Base-by-base conservation (phyloP, 2,888 invertebrate genomes). In the Macrophya annulata region DNA sequence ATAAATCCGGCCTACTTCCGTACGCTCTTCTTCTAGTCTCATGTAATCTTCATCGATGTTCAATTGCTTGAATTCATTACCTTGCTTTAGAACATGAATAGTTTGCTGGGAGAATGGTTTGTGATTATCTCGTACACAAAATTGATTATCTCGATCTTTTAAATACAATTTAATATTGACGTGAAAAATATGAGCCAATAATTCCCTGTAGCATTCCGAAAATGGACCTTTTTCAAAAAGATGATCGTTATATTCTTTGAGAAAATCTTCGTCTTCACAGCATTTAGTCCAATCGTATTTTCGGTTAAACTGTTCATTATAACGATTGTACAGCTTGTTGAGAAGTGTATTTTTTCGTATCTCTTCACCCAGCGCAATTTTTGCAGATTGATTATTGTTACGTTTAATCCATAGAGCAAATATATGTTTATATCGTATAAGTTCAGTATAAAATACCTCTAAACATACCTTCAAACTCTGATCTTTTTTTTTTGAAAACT, bases 151-250 rank as follows among this genome's bases (percentile, higher is more conserved):
- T 85, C 84, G 40, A 72, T 84, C 74, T 76, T 72, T 55, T 51
- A 85, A n/a, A 81, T 86, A 88, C 76, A 88, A 59, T 83, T 85
- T 82, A 45, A 88, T 85, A 74, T 86, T 86, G 3, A 86, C 79
- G 62, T 85, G 85, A 68, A 86, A 88, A 74, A 86, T 79, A 55
- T 85, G 77, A 8, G 87, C 87, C n/a, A 88, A 83, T n/a, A 88
- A 83, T 86, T 86, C 87, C 65, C 87, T 62, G 62, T 87, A 87
- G 74, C 86, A 86, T n/a, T 79, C 48, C 25, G 87, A 85, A 5
- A 84, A 85, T 76, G 86, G 85, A 17, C 87, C 87, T 12, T 86
- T 77, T 76, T 85, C 55, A 59, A n/a, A 62, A 45, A 88, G 74
- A 81, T 87, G 85, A 21, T 85, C 55, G 31, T 31, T 59, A 77